phyloP scores from a whole-genome alignment of 2,113 vertebrate genomes.

The Pollachius pollachius region DNA sequence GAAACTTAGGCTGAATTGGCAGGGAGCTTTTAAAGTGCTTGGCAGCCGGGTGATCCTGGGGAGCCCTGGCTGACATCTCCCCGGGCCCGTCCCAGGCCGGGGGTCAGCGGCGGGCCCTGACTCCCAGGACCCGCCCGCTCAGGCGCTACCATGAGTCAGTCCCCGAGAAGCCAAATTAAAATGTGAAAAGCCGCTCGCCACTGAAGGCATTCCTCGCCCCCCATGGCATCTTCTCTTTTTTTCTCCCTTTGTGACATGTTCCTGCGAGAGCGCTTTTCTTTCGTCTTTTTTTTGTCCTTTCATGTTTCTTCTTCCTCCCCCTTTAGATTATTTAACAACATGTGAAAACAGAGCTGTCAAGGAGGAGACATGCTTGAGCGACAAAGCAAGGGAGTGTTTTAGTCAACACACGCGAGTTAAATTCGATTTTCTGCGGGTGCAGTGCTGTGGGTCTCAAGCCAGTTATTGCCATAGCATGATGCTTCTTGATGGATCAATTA shows the following conservation, averaged over 20 bases:
- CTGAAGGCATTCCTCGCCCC: slow-evolving; percentile 78
- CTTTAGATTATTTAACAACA: slow-evolving; percentile 76
- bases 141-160: slow-evolving; percentile 82
- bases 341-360: slow-evolving; percentile 72
- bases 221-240: slow-evolving; percentile 63
- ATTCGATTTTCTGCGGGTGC: slow-evolving; percentile 76
- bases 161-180: slow-evolving; percentile 83
- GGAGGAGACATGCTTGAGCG: slow-evolving; percentile 62
- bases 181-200: slow-evolving; percentile 78
- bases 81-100: slow-evolving; percentile 75
- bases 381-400: slow-evolving; percentile 61
- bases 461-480: slow-evolving; percentile 73
- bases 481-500: slow-evolving; percentile 82
- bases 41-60: slow-evolving; percentile 84
- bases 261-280: slow-evolving; percentile 61
- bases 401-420: slow-evolving; percentile 78
- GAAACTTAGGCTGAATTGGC: slow-evolving; percentile 93
- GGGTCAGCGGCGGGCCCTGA: slow-evolving; percentile 82
- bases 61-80: slow-evolving; percentile 83
- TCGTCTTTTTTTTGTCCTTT: slow-evolving; percentile 60
- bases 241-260: slow-evolving; percentile 69
- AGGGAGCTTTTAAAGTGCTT: slow-evolving; percentile 83
- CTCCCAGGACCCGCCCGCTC: slow-evolving; percentile 77
- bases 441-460: slow-evolving; percentile 61
- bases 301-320: slow-evolving; percentile 63